These are phyloP conservation scores for Pygmarrhopalites habei DNA, from an alignment of 1,140 invertebrate species.

Conservation along the genomic window DNA sequence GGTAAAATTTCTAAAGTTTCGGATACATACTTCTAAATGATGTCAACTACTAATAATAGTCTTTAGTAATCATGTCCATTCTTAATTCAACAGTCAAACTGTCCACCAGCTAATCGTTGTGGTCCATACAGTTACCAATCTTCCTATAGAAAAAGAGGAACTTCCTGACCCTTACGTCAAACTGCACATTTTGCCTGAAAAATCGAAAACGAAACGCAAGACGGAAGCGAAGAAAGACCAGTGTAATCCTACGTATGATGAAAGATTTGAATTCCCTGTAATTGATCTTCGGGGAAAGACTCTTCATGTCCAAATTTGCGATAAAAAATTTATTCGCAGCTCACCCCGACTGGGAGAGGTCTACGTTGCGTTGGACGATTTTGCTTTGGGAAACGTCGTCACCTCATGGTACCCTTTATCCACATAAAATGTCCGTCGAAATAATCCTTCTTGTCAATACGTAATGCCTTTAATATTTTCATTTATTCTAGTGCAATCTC, in stretches of 20 bases:
- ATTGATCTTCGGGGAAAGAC: slow-evolving; percentile 40
- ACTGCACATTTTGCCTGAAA: slow-evolving; percentile 80
- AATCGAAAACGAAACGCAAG: slow-evolving; percentile 82
- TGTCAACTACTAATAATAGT: neutral
- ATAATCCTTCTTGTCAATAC: neutral
- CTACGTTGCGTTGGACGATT: slow-evolving; percentile 33
- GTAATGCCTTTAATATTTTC: too few species aligned
- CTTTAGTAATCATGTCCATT: neutral
- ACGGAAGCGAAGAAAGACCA: slow-evolving; percentile 56
- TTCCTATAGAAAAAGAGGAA: slow-evolving; percentile 77
- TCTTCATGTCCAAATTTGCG: slow-evolving; percentile 41
- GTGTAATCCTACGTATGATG: slow-evolving; percentile 51
- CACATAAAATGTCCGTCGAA: neutral
- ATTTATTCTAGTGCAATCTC: too few species aligned
- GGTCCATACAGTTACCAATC: slow-evolving; percentile 49
- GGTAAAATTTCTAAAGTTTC: slow-evolving; percentile 7
- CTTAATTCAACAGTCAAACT: slow-evolving; percentile 28
- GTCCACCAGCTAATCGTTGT: slow-evolving; percentile 33
- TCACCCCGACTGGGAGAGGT: slow-evolving; percentile 40
- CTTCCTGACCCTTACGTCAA: slow-evolving; percentile 93
- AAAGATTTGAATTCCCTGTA: slow-evolving; percentile 45
- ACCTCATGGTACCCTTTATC: slow-evolving; percentile 35
- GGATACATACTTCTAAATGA: too few species aligned
- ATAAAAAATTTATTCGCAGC: slow-evolving; percentile 42
- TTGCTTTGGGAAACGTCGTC: slow-evolving; percentile 32